These are phyloP conservation scores for Gallinago jamesoni DNA, from an alignment of 2,113 vertebrate species.

Conservation along the genomic window DNA sequence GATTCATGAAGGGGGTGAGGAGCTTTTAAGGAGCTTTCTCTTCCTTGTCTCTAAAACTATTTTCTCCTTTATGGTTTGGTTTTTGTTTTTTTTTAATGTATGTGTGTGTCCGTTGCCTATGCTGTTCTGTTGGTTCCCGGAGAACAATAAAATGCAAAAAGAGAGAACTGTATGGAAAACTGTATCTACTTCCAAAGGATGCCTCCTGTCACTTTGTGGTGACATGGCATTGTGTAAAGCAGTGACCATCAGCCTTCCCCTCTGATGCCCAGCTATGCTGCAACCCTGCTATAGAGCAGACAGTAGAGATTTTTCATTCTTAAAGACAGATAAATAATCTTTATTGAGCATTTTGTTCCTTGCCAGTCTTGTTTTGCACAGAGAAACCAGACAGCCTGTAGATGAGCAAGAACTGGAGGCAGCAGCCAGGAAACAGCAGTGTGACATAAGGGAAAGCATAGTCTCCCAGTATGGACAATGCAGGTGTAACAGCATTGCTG, in stretches of 20 bases:
- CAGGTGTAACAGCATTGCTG: neutral
- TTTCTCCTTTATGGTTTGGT: neutral
- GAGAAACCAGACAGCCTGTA: neutral
- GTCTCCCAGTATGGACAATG: neutral
- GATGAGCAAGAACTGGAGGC: neutral
- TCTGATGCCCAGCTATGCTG: neutral
- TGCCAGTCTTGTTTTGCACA: neutral
- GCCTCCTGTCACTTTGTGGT: neutral
- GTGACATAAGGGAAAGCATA: neutral
- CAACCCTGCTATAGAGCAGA: neutral
- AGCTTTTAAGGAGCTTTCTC: neutral
- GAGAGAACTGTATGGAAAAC: neutral
- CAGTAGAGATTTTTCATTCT: neutral
- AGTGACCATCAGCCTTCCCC: rapidly evolving
- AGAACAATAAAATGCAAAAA: neutral
- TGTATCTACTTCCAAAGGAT: neutral
- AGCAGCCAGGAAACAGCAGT: neutral
- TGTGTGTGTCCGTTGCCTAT: neutral
- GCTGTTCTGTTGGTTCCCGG: neutral
- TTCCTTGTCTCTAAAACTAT: neutral
- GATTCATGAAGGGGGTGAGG: neutral
- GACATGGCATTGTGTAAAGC: neutral
- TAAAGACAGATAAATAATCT: neutral
- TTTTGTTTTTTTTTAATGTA: neutral
- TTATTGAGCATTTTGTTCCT: neutral